Percentiles rank a stretch among this genome's conserved stretches.
Evolutionary conservation across 2,113 vertebrate genomes (phyloP).

Genomic region (Trichomycterus rosablanca): DNA sequence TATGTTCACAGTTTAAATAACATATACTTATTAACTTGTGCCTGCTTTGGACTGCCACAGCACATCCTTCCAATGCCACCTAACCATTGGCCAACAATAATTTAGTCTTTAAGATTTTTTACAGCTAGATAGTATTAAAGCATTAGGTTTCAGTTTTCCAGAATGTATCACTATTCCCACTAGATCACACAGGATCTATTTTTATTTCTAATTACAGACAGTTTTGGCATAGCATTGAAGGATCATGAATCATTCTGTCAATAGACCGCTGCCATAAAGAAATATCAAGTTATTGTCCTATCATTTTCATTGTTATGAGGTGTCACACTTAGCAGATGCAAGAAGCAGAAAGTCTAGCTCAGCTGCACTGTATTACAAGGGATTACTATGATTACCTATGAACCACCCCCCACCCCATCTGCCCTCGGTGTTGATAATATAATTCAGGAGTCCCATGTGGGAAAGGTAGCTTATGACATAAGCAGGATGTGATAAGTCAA

Average conservation of each 20-base stretch:
- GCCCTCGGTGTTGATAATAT: constrained; percentile 47
- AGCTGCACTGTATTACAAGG: constrained; percentile 42
- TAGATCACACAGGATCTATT: too few relatives aligned
- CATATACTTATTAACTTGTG: not conserved
- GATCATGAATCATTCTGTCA: not conserved
- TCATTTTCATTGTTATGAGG: constrained; percentile 4
- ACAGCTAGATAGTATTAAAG: too few relatives aligned
- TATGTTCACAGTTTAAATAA: not conserved
- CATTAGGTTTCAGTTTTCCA: too few relatives aligned
- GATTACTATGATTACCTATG: constrained; percentile 18
- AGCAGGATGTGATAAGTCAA: constrained; percentile 27
- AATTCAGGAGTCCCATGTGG: constrained; percentile 49
- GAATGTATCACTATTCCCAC: too few relatives aligned
- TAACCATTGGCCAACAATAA: too few relatives aligned
- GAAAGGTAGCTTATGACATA: constrained; percentile 34
- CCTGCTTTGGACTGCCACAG: constrained; percentile 21
- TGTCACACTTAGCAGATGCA: constrained; percentile 44
- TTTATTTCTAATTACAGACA: too few relatives aligned
- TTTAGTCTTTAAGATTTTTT: too few relatives aligned
- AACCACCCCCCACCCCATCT: constrained; percentile 24
- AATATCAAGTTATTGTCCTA: constrained; percentile 2
- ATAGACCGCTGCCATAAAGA: not conserved
- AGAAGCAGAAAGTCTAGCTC: constrained; percentile 43
- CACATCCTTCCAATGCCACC: too few relatives aligned
- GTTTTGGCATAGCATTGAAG: not conserved